Base-by-base conservation (phyloP, 2,113 vertebrate genomes). In the Tautogolabrus adspersus region DNA sequence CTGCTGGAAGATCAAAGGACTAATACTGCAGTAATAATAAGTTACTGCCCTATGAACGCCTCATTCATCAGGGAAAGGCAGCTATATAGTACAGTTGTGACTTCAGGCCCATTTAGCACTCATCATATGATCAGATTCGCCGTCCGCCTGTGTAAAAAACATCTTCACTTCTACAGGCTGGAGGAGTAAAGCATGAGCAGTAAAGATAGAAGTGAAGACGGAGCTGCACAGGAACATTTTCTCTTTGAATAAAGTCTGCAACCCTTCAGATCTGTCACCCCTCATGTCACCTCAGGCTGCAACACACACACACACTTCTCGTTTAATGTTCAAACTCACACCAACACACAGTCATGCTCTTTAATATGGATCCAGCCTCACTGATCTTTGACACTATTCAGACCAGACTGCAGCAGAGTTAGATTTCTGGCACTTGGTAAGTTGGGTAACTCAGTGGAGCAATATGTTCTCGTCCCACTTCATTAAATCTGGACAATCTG, bases 1-100 rank as follows among this genome's bases (percentile, higher is more conserved):
- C 89, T 86, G 82, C 83, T 73, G 62, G 77, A 66, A 84, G 88
- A 93, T 94, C 91, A 93, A 94, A 93, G 83, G 59, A 67, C 85
- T 83, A 91, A 91, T 89, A 86, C 56, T 22, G 75, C 61, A 73
- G 85, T 88, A 91, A 93, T 93, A 89, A 92, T 90, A 91, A 82
- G 76, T 83, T 85, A 81, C 69, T 85, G 81, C 62, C 75, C 81
- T 77, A 73, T 88, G 87, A 90, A 90, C 66, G 60, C 77, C 82
- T 88, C 86, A 87, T 89, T 89, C 88, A 87, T 88, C 85, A 84
- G 77, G 77, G 86, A 79, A 70, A 88, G 90, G 82, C 87, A 76
- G 74, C 30, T 58, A 58, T 89, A 83, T 42, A 78, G 77, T 76
- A 74, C 78, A 70, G 66, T 83, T 82, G 77, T 89, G 89, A 82